Conservation (phyloP, 2,888 invertebrate genomes). For the Acrobasis repandana region DNA sequence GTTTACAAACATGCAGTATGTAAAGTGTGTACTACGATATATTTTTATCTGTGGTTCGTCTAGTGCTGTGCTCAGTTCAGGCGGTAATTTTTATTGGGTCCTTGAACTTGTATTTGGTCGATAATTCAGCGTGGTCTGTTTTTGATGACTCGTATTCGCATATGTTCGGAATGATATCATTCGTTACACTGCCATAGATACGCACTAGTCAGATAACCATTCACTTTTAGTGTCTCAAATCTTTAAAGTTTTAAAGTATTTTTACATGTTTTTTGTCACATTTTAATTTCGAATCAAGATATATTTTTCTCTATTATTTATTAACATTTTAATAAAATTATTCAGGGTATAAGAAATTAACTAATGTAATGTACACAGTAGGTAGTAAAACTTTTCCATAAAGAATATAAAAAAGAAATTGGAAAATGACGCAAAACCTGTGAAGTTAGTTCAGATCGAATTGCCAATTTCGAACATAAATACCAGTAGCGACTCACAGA, state of each 20-base stretch:
- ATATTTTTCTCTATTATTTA: no score
- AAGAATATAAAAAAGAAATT: no score
- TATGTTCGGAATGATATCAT: conserved; percentile 62
- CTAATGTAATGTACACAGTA: no score
- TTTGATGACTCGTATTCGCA: conserved; percentile 53
- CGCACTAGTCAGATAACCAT: neutral
- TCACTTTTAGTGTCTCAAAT: neutral
- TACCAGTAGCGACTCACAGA: neutral
- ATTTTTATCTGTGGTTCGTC: conserved; percentile 52
- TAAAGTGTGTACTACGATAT: conserved; percentile 39
- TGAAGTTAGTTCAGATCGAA: no score
- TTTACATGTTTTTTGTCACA: no score
- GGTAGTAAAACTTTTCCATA: no score
- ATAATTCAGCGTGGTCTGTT: conserved; percentile 62
- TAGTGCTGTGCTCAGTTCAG: conserved; percentile 57
- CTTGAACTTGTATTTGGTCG: conserved; percentile 80
- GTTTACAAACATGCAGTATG: conserved; percentile 44
- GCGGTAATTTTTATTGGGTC: conserved; percentile 74
- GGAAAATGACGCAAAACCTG: no score
- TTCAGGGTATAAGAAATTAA: no score
- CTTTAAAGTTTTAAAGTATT: no score
- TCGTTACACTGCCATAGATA: conserved; percentile 29
- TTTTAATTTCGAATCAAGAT: no score
- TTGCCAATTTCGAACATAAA: no score
- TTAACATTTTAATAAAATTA: no score